Evolutionary conservation across 2,888 invertebrate genomes (phyloP), one percentile per base, ranked within the genome.

Genomic region (Criorhina ranunculi): DNA sequence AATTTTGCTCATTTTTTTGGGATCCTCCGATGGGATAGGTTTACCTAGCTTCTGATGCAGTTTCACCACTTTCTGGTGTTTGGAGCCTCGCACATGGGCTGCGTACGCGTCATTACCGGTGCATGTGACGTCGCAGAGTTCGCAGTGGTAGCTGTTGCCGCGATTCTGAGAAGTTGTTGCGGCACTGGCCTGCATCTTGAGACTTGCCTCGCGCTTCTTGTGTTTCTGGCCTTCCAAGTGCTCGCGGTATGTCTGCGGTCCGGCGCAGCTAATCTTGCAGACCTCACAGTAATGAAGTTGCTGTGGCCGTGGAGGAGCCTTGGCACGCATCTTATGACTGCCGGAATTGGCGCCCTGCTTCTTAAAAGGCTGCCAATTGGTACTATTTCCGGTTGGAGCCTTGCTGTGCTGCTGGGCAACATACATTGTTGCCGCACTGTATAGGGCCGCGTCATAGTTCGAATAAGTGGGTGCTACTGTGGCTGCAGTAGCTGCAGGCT

Each of bases 151-250:
- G 88, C 91, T 92, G 89, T 94, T 94, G 62, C 95, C 94, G 29
- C 94, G 93, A 59, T 94, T 93, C 88, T 95, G 93, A 88, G 94
- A 92, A 88, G 94, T 93, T 87, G 94, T 94, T 88, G 95, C 92
- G 86, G 95, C 93, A 90, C 93, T 93, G 11, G 94, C 93, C 29
- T 95, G 94, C 90, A 95, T 94, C 91, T 97, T 97, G 29, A 95
- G 93, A 9, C 96, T 95, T 0, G 96, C 97, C 91, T 99, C 99
- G 91, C 99, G 98, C 93, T 99, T 99, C 94, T 99, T 99, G 93
- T 99, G 99, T 92, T 98, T 98, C 92, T 99, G 98, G 0, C 99
- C 99, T 91, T 99, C 99, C 90, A 99, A 93, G 93, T 99, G 99
- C 92, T 99, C 99, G 87, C 96, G 94, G 91, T 97, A 98, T 0